These are phyloP conservation scores for Antechinus stuartii DNA, from an alignment of 2,113 vertebrate genomes.

Conservation along the genomic window DNA sequence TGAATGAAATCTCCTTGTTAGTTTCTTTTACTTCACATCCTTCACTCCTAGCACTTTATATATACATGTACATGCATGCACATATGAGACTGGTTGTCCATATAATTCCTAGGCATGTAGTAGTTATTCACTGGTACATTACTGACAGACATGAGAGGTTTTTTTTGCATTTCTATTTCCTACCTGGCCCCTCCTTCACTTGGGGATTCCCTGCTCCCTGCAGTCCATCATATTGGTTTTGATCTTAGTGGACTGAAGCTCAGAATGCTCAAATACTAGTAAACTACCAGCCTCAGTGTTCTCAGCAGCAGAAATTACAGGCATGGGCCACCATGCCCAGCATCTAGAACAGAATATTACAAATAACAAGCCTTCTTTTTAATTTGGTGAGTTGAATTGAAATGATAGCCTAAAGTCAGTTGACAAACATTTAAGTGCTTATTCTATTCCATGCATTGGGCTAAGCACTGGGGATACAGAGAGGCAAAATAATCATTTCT, in stretches of 20 bases:
- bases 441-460: neutral
- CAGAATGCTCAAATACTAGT: neutral
- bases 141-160: neutral
- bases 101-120: neutral
- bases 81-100: neutral
- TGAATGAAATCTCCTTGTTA: neutral
- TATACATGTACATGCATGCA: neutral
- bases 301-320: neutral
- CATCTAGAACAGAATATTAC: neutral
- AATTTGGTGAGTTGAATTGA: neutral
- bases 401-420: neutral
- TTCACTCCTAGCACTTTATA: neutral
- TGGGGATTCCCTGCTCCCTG: neutral
- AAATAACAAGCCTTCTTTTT: neutral
- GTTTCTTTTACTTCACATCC: neutral
- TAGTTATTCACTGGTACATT: neutral
- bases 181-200: neutral
- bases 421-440: neutral
- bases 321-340: neutral
- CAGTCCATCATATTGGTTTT: neutral
- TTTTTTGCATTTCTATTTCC: neutral
- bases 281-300: neutral
- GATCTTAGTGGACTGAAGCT: neutral
- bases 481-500: neutral
- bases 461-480: neutral